Base-by-base conservation (phyloP, 2,797 vertebrate species). In the Sebastes hubbsi region DNA sequence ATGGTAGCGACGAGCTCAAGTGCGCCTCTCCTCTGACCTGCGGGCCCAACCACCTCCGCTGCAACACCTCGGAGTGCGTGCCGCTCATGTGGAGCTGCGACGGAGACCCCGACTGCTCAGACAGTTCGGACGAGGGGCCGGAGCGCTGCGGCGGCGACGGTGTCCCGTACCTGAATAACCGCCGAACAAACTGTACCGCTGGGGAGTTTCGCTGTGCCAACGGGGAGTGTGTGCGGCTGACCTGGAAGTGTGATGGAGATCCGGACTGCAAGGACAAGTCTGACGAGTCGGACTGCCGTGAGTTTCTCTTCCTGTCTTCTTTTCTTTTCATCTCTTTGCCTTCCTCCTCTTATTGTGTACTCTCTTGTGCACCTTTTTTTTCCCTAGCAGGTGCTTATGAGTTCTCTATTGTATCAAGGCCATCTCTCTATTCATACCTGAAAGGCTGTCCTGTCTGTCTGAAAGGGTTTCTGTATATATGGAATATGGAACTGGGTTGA, bases 251-350 rank as follows among this genome's bases (percentile, higher is more conserved):
- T 1, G 99, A 99, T 0, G 98, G 98, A 0, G 97, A 98, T 13
- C 95, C 96, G 1, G 99, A 99, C 96, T 99, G 99, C 96, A 98
- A 99, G 93, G 99, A 99, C 96, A 97, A 97, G 83, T 98, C 98
- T 0, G 99, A 99, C 3, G 99, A 99, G 94, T 95, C 92, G 9
- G 96, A 97, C 81, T 99, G 99, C 88, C 97, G 98, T 99, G 89
- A 97, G 97, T 97, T 29, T 60, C 27, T 66, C 14, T 42, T 42
- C 38, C 14, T 42, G 38, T 42, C 38, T 3, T 42, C 14, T 42
- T 16, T 42, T 1, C 38, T n/a, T 38, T 62, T 4, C 20, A 5
- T 60, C 29, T 61, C 27, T 18, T 64, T 38, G 18, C 16, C 22
- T 56, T n/a, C 6, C 16, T 6, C 29, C 6, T 8, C n/a, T 30